Evolutionary conservation across 2,888 invertebrate species (phyloP), one percentile per base, ranked within the genome.

Genomic region (Tromatobia lineatoria): DNA sequence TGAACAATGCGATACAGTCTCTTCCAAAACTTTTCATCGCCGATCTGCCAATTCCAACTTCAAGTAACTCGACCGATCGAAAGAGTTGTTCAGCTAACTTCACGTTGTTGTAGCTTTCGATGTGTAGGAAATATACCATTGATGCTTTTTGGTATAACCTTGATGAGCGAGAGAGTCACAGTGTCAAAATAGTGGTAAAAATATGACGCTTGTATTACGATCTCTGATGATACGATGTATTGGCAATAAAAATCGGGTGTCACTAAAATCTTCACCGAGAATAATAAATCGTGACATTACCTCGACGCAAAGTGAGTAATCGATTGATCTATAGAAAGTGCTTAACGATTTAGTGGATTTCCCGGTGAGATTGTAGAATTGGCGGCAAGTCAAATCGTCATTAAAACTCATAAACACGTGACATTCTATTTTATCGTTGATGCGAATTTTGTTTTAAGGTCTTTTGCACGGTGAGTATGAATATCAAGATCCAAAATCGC

Each of bases 401-500:
- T 11, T 45, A 25, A 20, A 34, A 10, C 13, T 20, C n/a, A n/a
- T n/a, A n/a, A 80, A 10, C 54, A 70, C 23, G 61, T 54, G 71
- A 54, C 61, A 77, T 23, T 52, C 1, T 52, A 10, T 13, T 57
- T 52, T 29, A 81, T 57, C 34, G 64, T 61, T 50, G 18, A 57
- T 80, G 47, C 69, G 29, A 6, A 45, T 71, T 79, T 77, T 84
- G 76, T 85, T 94, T 94, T 76, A 90, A 96, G 96, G 90, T 87
- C 89, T 95, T 86, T 91, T 88, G 75, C 97, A 97, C 91, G 97
- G 97, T n/a, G 97, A 97, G 94, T 99, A 97, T 93, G 99, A 99
- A 94, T 97, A 96, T 96, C 95, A 98, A 94, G 98, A 99, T 93
- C 98, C 99, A 3, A 97, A 97, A 94, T 96, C 97, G 0, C 97